Conservation (phyloP, 2,113 vertebrate genomes). For the Bubalus kerabau region DNA sequence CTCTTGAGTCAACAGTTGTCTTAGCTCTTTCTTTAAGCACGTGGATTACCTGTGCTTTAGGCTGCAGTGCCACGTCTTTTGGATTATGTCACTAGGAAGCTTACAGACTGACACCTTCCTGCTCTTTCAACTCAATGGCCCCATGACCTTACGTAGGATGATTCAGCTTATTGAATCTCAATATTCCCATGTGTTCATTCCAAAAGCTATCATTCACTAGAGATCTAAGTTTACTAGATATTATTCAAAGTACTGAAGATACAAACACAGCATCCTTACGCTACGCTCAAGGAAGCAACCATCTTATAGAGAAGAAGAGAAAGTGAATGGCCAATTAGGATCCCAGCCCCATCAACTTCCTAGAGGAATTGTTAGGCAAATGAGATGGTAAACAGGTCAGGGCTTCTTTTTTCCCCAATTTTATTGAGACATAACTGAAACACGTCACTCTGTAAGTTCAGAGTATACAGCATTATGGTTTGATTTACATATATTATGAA, state of each 20-base stretch:
- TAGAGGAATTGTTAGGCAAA: not conserved
- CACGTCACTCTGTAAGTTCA: not conserved
- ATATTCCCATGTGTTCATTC: not conserved
- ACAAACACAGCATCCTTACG: not conserved
- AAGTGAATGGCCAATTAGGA: not conserved
- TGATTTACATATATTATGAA: not conserved
- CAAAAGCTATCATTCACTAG: not conserved
- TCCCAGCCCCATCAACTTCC: not conserved
- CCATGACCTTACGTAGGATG: not conserved
- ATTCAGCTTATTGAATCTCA: not conserved
- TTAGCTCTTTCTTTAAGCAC: not conserved
- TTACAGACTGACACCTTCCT: fast-evolving
- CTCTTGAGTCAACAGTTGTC: not conserved
- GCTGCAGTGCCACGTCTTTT: fast-evolving
- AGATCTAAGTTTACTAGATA: not conserved
- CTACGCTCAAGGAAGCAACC: too few relatives aligned
- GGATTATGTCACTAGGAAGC: not conserved
- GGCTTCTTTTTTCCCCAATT: not conserved
- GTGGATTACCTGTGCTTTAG: not conserved
- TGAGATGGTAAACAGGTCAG: not conserved
- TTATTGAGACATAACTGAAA: not conserved
- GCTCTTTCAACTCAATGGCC: not conserved
- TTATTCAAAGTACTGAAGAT: not conserved
- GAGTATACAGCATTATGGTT: not conserved
- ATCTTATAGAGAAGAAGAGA: not conserved